These are phyloP conservation scores for Peromyscus eremicus DNA, from an alignment of 2,797 vertebrate genomes.

Conservation along the genomic window DNA sequence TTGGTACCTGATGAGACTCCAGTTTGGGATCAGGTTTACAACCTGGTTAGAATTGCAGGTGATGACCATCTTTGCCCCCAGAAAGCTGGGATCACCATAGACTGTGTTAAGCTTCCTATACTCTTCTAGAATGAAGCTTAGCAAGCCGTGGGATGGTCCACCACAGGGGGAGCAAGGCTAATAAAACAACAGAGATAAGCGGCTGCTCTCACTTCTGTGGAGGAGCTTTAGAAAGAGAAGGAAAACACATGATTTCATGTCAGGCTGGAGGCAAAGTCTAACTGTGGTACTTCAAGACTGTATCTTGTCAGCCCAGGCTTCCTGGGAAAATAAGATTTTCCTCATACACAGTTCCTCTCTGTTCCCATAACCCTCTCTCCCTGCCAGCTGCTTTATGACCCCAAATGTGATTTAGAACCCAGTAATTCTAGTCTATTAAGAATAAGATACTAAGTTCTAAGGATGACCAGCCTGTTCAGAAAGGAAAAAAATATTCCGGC, in stretches of 20 bases:
- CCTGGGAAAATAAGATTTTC: not conserved
- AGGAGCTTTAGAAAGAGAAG: conserved; percentile 41
- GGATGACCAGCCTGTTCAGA: not conserved
- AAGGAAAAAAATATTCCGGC: not conserved
- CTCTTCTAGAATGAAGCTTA: conserved; percentile 19
- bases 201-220: not conserved
- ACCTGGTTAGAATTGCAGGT: not conserved
- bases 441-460: not conserved
- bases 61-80: not conserved
- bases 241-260: not conserved
- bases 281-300: not conserved
- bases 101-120: not conserved
- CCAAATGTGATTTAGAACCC: not conserved
- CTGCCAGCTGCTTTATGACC: not conserved
- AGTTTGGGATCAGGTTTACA: not conserved
- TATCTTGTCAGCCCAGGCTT: not conserved
- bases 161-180: not conserved
- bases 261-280: not conserved
- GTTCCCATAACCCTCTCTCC: not conserved
- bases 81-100: not conserved
- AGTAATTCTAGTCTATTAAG: not conserved
- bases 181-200: not conserved
- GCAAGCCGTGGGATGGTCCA: not conserved
- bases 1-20: not conserved
- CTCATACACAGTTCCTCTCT: not conserved